phyloP scores from a whole-genome alignment of 2,113 vertebrate genomes.

The Leuciscus idus region DNA sequence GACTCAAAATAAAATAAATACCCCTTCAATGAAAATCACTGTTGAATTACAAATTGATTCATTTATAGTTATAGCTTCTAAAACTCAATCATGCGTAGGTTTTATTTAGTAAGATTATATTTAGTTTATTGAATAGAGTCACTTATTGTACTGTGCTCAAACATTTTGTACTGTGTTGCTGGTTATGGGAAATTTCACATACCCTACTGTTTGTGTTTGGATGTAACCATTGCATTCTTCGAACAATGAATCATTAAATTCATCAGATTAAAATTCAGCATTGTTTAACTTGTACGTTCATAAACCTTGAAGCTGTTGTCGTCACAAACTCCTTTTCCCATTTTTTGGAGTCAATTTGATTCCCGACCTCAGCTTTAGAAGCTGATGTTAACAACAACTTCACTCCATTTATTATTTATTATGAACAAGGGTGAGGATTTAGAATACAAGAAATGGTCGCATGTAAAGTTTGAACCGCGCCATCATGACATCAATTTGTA shows the following conservation, averaged over 20 bases:
- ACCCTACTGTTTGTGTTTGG: not conserved
- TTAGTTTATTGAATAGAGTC: not conserved
- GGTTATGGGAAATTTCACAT: not conserved
- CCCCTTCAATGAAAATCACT: not conserved
- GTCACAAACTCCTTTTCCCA: not conserved
- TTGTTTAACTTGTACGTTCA: not conserved
- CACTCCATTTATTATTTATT: not conserved
- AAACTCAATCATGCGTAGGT: not conserved
- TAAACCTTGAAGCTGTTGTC: not conserved
- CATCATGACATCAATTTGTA: too few relatives aligned
- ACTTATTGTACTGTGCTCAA: not conserved
- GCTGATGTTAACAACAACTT: too few relatives aligned
- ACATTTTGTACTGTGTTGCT: not conserved
- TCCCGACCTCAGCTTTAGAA: too few relatives aligned
- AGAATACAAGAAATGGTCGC: too few relatives aligned
- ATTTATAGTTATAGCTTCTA: not conserved
- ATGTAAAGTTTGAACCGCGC: too few relatives aligned
- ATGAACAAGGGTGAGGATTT: not conserved
- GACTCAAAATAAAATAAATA: not conserved
- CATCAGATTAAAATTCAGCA: not conserved
- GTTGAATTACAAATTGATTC: not conserved
- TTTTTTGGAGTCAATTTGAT: too few relatives aligned
- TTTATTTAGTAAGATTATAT: not conserved
- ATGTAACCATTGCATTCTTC: not conserved
- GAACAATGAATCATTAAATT: not conserved